A percentile compares a stretch with the other conserved stretches of the same genome.
phyloP scores from a whole-genome alignment of 2,797 vertebrate genomes.

The Melopsittacus undulatus region DNA sequence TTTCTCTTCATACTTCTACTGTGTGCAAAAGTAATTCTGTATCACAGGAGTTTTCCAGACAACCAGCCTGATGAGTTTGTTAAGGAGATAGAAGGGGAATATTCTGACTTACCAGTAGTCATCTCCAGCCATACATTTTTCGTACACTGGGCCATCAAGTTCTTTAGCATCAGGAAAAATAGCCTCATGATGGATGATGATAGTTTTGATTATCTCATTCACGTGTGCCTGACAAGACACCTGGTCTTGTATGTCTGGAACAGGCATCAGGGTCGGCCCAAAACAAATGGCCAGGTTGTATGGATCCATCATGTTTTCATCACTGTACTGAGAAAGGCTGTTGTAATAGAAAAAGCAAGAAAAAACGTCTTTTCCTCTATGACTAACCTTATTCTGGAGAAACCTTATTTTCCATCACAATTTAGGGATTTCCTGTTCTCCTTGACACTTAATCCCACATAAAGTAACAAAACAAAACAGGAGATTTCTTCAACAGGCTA shows the following conservation, averaged over 20 bases:
- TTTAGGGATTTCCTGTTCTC: not conserved
- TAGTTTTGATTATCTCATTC: constrained; percentile 97
- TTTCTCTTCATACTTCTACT: not conserved
- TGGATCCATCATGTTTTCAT: constrained; percentile 99
- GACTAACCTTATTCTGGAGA: not conserved
- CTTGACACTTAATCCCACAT: not conserved
- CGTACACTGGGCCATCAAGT: constrained; percentile 94
- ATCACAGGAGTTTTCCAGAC: not conserved
- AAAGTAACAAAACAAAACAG: not conserved
- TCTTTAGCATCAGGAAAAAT: constrained; percentile 97
- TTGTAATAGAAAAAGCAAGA: constrained; percentile 16
- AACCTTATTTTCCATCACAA: not conserved
- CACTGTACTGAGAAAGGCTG: constrained; percentile 97
- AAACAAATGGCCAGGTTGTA: constrained; percentile 99
- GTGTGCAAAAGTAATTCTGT: not conserved
- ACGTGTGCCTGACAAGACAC: constrained; percentile 98
- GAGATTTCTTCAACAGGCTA: not conserved
- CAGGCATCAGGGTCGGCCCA: constrained; percentile 96
- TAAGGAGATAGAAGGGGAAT: not conserved
- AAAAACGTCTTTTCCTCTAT: not conserved
- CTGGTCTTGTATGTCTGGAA: constrained; percentile 96
- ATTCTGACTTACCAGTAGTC: constrained; percentile 91
- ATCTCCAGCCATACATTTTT: constrained; percentile 98
- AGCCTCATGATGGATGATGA: constrained; percentile 95
- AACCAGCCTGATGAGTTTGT: not conserved